Conservation (phyloP, 1,140 invertebrate genomes). For the Drosophila lini region DNA sequence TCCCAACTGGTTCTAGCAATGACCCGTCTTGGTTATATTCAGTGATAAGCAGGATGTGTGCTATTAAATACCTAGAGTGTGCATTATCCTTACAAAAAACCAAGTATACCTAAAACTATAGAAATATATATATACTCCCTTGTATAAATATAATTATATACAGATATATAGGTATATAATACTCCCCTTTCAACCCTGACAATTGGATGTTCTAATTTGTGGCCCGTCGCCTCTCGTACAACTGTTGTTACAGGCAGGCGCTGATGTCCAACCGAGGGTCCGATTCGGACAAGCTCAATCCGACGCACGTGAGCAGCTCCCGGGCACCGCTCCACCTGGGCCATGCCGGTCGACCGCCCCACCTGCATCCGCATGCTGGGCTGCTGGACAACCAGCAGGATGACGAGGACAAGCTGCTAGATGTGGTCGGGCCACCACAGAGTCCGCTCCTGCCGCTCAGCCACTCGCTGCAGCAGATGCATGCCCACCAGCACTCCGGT, state of each 20-base stretch:
- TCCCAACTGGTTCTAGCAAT: too few relatives aligned
- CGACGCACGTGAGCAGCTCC: constrained; percentile 84
- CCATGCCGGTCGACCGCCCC: constrained; percentile 78
- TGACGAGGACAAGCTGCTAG: constrained; percentile 93
- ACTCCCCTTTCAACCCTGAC: constrained; percentile 14
- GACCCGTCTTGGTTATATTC: too few relatives aligned
- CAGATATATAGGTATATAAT: background rate
- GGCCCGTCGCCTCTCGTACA: constrained; percentile 62
- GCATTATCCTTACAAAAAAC: background rate
- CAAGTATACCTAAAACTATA: background rate
- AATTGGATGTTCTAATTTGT: constrained; percentile 84
- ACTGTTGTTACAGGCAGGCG: constrained; percentile 90
- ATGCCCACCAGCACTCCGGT: constrained; percentile 83
- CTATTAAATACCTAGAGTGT: background rate
- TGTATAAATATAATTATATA: background rate
- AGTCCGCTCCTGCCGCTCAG: constrained; percentile 88
- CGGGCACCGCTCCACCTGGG: constrained; percentile 84
- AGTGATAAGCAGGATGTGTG: too few relatives aligned
- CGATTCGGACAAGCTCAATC: constrained; percentile 84
- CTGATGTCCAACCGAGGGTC: constrained; percentile 90
- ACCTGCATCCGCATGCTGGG: constrained; percentile 82
- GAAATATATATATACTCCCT: too few relatives aligned
- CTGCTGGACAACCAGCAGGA: constrained; percentile 86
- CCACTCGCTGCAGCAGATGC: constrained; percentile 84
- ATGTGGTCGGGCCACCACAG: constrained; percentile 93